A percentile compares a stretch with the other conserved stretches of the same genome.
phyloP scores from a whole-genome alignment of 2,888 invertebrate species.

The Drosophila affinis region DNA sequence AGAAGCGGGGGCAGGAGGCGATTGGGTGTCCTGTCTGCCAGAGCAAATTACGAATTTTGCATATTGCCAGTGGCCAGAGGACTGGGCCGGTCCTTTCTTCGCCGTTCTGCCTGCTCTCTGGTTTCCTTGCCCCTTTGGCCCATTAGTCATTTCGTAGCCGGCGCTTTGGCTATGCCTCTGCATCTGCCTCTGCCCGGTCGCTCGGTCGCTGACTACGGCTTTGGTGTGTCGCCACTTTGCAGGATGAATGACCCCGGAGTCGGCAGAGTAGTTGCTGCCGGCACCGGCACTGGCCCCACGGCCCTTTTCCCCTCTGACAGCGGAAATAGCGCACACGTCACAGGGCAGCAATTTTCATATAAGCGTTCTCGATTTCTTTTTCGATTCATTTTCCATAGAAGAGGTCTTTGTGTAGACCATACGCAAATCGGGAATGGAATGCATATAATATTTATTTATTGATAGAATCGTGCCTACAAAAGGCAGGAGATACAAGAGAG shows the following conservation, averaged over 20 bases:
- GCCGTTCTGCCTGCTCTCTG: conserved; percentile 25
- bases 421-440: conserved; percentile 13
- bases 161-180: conserved; percentile 13
- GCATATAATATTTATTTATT: background rate
- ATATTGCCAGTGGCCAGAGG: conserved; percentile 66
- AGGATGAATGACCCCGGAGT: conserved; percentile 77
- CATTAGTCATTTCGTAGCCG: conserved; percentile 68
- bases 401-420: background rate
- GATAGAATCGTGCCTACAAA: background rate
- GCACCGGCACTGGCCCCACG: background rate
- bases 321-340: conserved; percentile 76
- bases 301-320: conserved; percentile 32
- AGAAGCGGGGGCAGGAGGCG: background rate
- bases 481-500: background rate
- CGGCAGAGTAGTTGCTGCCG: conserved; percentile 44
- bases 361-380: conserved; percentile 34
- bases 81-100: conserved; percentile 48
- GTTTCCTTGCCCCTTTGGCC: conserved; percentile 40
- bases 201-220: conserved; percentile 46
- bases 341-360: conserved; percentile 51
- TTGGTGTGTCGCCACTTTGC: conserved; percentile 78
- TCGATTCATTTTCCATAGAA: background rate
- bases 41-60: conserved; percentile 77
- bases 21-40: conserved; percentile 55
- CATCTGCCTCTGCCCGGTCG: background rate